phyloP scores from a whole-genome alignment of 2,113 vertebrate species.

The Sturnira hondurensis region DNA sequence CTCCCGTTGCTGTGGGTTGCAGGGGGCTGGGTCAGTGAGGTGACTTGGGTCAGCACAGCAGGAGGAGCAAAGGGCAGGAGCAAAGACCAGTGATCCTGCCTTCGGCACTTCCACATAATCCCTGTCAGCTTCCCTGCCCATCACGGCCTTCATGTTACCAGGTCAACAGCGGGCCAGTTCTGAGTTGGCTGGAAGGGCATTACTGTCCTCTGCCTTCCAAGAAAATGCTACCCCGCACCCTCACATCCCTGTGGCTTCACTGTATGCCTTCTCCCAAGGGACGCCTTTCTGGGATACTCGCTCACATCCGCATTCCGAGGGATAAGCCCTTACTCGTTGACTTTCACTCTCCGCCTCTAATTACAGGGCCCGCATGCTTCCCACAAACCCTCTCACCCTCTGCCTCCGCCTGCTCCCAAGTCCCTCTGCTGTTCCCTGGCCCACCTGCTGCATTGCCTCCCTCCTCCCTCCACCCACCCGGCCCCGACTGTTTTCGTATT shows the following conservation, averaged over 20 bases:
- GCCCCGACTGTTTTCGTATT: not conserved
- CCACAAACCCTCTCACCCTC: not conserved
- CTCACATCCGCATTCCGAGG: not conserved
- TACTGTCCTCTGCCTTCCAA: not conserved
- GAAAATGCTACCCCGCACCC: not conserved
- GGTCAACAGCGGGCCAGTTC: not conserved
- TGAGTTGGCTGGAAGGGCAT: not conserved
- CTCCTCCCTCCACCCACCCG: rapidly evolving
- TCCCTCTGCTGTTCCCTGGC: not conserved
- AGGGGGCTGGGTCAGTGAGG: not conserved
- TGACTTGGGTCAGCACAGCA: not conserved
- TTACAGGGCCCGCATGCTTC: not conserved
- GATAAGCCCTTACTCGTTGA: not conserved
- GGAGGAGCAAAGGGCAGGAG: too few species aligned
- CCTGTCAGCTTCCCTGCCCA: not conserved
- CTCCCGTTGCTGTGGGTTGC: not conserved
- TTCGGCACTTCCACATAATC: not conserved
- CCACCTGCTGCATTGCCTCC: not conserved
- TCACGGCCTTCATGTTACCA: not conserved
- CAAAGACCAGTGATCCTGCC: not conserved
- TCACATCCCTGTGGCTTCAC: not conserved
- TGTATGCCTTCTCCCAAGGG: too few species aligned
- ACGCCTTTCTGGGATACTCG: not conserved
- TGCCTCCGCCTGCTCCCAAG: not conserved
- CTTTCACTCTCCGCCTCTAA: not conserved